Percentiles rank a stretch among this genome's conserved stretches.
Conservation (phyloP, 2,888 invertebrate genomes). For the Heliconius aoede region DNA sequence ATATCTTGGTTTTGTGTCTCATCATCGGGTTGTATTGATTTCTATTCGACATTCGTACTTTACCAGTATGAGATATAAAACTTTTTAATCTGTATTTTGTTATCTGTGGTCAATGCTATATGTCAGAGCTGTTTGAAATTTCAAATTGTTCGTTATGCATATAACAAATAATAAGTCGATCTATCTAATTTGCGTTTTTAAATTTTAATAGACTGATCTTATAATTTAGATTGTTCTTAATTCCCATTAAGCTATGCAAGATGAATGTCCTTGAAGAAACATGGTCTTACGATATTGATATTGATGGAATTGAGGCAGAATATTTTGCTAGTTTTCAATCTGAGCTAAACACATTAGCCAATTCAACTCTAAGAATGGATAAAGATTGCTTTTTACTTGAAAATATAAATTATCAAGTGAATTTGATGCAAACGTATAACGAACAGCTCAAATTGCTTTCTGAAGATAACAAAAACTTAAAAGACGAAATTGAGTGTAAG, state of each 20-base stretch:
- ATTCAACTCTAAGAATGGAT: slow-evolving; percentile 56
- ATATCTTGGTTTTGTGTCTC: too few species aligned
- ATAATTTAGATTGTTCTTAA: neutral
- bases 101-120: slow-evolving; percentile 5
- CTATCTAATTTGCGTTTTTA: neutral
- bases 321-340: slow-evolving; percentile 55
- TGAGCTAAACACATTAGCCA: slow-evolving; percentile 51
- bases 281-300: slow-evolving; percentile 58
- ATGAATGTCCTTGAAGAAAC: slow-evolving; percentile 64
- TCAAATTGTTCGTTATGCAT: slow-evolving; percentile 6
- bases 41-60: too few species aligned
- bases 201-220: neutral
- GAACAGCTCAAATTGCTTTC: slow-evolving; percentile 61
- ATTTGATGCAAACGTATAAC: slow-evolving; percentile 56
- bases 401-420: slow-evolving; percentile 52
- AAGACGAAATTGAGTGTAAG: slow-evolving; percentile 64
- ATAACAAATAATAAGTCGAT: neutral
- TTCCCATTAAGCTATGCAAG: slow-evolving; percentile 45
- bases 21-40: too few species aligned
- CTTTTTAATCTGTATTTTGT: neutral
- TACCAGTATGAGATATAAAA: neutral
- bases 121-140: slow-evolving; percentile 1
- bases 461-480: slow-evolving; percentile 66
- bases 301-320: slow-evolving; percentile 53
- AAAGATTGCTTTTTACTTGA: slow-evolving; percentile 59